Percentiles rank a stretch among this genome's conserved stretches.
These are phyloP conservation scores for Holacanthus passer DNA, from an alignment of 2,113 vertebrate species.

Conservation along the genomic window DNA sequence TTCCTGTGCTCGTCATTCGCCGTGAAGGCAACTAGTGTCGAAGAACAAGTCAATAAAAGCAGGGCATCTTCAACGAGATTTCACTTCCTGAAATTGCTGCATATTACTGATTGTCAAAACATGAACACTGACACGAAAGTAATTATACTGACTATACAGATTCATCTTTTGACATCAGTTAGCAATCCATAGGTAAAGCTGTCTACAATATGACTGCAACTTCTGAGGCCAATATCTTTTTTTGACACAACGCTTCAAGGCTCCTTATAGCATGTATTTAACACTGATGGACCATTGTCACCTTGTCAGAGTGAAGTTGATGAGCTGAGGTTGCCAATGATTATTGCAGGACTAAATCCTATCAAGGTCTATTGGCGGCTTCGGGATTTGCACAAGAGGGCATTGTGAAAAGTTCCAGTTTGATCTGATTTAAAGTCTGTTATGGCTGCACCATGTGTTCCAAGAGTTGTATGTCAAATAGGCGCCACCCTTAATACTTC, in stretches of 20 bases:
- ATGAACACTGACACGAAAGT: too few species aligned
- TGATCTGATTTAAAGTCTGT: neutral
- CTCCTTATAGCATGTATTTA: neutral
- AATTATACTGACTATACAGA: too few species aligned
- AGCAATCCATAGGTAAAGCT: neutral
- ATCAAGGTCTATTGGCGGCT: neutral
- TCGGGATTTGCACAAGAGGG: constrained; percentile 5
- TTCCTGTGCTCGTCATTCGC: too few species aligned
- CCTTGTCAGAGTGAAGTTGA: neutral
- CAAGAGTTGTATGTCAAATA: neutral
- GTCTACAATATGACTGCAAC: neutral
- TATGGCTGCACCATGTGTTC: neutral
- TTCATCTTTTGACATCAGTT: neutral
- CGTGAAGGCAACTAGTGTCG: neutral
- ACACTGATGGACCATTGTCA: neutral
- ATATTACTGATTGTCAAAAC: neutral
- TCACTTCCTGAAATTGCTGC: neutral
- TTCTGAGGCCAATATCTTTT: neutral
- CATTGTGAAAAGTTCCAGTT: neutral
- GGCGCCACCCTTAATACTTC: neutral
- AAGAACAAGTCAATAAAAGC: neutral
- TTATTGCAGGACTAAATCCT: neutral
- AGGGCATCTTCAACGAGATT: neutral
- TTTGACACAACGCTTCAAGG: neutral
- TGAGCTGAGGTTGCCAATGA: neutral